A percentile compares a stretch with the other conserved stretches of the same genome.
phyloP scores from a whole-genome alignment of 2,797 vertebrate genomes.

The Cuniculus paca region DNA sequence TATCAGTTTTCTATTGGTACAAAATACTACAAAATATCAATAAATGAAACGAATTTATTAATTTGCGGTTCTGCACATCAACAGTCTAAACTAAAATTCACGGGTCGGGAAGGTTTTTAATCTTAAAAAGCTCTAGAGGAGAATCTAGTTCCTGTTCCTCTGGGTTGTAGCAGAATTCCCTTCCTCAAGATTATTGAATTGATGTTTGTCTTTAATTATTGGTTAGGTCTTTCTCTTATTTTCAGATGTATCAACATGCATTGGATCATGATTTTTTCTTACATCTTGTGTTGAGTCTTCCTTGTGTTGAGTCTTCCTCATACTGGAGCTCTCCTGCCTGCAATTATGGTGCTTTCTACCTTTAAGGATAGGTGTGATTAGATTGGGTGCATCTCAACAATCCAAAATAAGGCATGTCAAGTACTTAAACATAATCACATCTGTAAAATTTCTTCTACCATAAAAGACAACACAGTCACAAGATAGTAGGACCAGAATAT shows the following conservation, averaged over 20 bases:
- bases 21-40: background rate
- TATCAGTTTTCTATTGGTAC: background rate
- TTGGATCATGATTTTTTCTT: background rate
- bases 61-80: background rate
- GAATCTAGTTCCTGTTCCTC: background rate
- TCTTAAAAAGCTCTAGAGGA: background rate
- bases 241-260: background rate
- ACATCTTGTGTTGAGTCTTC: background rate
- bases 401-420: background rate
- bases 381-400: background rate
- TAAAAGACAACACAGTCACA: background rate
- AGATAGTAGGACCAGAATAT: background rate
- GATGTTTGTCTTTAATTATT: background rate
- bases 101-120: background rate
- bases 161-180: background rate
- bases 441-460: background rate
- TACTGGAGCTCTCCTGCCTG: background rate
- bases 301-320: background rate
- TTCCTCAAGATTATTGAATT: background rate
- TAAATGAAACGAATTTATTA: background rate
- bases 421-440: background rate
- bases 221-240: background rate
- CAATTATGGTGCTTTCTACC: background rate
- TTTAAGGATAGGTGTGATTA: background rate
- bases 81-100: background rate